phyloP scores from a whole-genome alignment of 2,888 invertebrate species.

The Trissoscelio sp. region DNA sequence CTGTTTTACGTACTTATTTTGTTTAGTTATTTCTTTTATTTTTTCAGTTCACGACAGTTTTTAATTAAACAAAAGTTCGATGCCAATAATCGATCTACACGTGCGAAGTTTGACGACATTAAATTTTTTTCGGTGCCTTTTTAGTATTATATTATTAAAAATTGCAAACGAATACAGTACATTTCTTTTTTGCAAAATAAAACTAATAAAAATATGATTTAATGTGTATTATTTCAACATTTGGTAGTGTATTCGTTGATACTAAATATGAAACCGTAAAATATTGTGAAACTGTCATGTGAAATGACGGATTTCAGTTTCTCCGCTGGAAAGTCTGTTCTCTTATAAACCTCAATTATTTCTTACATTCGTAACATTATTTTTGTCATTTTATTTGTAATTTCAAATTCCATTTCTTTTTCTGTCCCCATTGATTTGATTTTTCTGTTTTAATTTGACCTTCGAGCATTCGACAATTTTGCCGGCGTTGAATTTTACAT shows the following conservation, averaged over 20 bases:
- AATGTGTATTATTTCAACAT: too few relatives aligned
- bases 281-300: slow-evolving; percentile 74
- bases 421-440: slow-evolving; percentile 13
- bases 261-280: slow-evolving; percentile 14
- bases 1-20: background rate
- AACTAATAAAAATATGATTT: too few relatives aligned
- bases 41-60: background rate
- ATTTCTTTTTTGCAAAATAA: background rate
- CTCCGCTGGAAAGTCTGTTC: slow-evolving; percentile 50
- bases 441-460: slow-evolving; percentile 28
- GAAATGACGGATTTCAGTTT: slow-evolving; percentile 56
- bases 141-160: too few relatives aligned
- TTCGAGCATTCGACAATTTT: slow-evolving; percentile 44
- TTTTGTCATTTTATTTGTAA: slow-evolving; percentile 36
- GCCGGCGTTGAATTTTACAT: slow-evolving; percentile 12
- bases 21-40: slow-evolving; percentile 3
- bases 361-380: slow-evolving; percentile 48
- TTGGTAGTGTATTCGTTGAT: slow-evolving; percentile 23
- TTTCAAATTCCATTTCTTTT: slow-evolving; percentile 20
- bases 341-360: slow-evolving; percentile 53
- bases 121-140: slow-evolving; percentile 56
- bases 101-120: slow-evolving; percentile 50
- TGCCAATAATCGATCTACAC: slow-evolving; percentile 47
- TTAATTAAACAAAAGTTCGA: background rate
- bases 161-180: slow-evolving; percentile 24